A percentile compares a stretch with the other conserved stretches of the same genome.
These are phyloP conservation scores for Philonicus albiceps DNA, from an alignment of 2,888 invertebrate genomes.

Conservation along the genomic window DNA sequence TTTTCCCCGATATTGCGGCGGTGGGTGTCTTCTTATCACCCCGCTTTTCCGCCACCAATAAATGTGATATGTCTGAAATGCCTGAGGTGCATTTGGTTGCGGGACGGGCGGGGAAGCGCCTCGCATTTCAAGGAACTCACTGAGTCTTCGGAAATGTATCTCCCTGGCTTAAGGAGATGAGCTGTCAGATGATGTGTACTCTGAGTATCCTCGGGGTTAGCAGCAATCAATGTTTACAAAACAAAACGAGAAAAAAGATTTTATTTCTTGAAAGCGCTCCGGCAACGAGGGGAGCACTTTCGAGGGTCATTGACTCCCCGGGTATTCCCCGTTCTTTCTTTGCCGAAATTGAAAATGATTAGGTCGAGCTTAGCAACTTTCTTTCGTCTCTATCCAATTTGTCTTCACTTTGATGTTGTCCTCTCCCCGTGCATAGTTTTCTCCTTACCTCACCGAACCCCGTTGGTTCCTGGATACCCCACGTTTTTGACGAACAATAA, in stretches of 20 bases:
- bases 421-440: neutral
- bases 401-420: neutral
- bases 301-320: neutral
- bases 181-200: slow-evolving; percentile 16
- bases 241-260: neutral
- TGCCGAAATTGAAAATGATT: neutral
- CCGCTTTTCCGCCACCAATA: neutral
- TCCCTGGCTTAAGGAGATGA: slow-evolving; percentile 12
- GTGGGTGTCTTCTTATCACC: neutral
- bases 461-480: neutral
- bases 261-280: neutral
- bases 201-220: slow-evolving; percentile 8
- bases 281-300: neutral
- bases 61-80: slow-evolving; percentile 1
- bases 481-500: neutral
- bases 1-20: neutral
- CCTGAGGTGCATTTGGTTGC: neutral
- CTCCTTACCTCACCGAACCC: neutral
- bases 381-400: neutral
- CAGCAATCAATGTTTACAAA: slow-evolving; percentile 31
- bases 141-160: neutral
- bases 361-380: neutral
- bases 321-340: neutral
- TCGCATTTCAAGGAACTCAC: neutral
- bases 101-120: neutral